phyloP scores from a whole-genome alignment of 2,797 vertebrate species.

The Pyrocephalus nanus region DNA sequence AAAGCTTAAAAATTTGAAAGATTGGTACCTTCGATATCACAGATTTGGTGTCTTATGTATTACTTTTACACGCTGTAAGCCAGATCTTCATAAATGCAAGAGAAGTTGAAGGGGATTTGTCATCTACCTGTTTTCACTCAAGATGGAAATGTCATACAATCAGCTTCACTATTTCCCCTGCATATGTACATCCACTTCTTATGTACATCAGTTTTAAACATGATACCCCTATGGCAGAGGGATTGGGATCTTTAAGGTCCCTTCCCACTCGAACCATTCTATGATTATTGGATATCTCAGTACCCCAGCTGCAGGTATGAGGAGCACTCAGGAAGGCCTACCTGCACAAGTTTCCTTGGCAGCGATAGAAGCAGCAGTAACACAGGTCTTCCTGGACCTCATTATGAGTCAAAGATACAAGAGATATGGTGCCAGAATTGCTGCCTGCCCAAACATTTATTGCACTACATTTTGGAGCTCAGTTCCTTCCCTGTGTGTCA shows the following conservation, averaged over 20 bases:
- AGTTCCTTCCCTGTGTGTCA: not conserved
- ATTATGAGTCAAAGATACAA: not conserved
- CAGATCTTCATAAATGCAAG: not conserved
- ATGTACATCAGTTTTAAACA: not conserved
- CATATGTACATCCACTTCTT: not conserved
- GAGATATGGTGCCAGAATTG: not conserved
- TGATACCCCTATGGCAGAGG: fast-evolving
- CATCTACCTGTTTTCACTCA: fast-evolving
- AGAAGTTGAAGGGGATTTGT: not conserved
- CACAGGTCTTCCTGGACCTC: not conserved
- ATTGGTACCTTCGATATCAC: not conserved
- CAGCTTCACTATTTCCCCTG: not conserved
- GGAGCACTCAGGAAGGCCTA: not conserved
- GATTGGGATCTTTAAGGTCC: not conserved
- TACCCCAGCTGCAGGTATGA: not conserved
- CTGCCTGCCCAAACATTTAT: not conserved
- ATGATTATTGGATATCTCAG: not conserved
- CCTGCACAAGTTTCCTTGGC: not conserved
- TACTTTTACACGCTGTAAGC: not conserved
- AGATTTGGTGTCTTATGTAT: not conserved
- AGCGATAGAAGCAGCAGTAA: not conserved
- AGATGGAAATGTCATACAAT: not conserved
- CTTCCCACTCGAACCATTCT: no score
- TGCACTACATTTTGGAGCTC: not conserved
- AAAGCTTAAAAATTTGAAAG: not conserved